A percentile compares a stretch with the other conserved stretches of the same genome.
Evolutionary conservation across 2,113 vertebrate species (phyloP).

Genomic region (Microcebus tavaratra): DNA sequence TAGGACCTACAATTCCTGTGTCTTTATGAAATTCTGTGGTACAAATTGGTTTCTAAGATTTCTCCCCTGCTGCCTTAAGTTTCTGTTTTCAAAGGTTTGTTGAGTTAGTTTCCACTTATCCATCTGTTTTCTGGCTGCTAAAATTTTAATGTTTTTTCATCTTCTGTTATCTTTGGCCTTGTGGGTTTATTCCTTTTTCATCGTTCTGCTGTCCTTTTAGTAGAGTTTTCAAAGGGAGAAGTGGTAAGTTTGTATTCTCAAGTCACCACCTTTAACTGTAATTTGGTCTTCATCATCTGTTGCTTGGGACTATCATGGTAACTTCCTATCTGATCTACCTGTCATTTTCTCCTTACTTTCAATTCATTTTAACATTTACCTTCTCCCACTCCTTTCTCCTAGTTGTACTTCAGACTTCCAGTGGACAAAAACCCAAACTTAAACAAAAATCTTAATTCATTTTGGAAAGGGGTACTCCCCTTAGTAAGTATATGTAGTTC

Average conservation of each 20-base stretch:
- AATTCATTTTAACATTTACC: background rate
- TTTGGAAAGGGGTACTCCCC: background rate
- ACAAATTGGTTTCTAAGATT: background rate
- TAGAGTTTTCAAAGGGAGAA: background rate
- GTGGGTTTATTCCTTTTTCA: background rate
- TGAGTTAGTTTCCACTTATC: background rate
- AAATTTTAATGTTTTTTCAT: slow-evolving; percentile 22
- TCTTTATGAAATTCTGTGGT: background rate
- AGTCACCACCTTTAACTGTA: background rate
- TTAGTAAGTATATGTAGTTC: background rate
- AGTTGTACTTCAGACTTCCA: background rate
- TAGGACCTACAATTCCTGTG: background rate
- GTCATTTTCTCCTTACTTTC: background rate
- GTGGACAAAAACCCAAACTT: background rate
- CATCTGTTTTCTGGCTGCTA: background rate
- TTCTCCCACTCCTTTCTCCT: background rate
- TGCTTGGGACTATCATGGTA: background rate
- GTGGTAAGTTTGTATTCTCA: background rate
- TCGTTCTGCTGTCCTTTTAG: background rate
- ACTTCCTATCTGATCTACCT: background rate
- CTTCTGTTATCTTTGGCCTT: background rate
- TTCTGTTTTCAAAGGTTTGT: background rate
- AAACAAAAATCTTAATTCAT: background rate
- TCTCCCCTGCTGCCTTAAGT: background rate
- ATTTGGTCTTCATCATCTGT: background rate